Conservation (phyloP, 2,113 vertebrate genomes). For the Sebastes fasciatus region DNA sequence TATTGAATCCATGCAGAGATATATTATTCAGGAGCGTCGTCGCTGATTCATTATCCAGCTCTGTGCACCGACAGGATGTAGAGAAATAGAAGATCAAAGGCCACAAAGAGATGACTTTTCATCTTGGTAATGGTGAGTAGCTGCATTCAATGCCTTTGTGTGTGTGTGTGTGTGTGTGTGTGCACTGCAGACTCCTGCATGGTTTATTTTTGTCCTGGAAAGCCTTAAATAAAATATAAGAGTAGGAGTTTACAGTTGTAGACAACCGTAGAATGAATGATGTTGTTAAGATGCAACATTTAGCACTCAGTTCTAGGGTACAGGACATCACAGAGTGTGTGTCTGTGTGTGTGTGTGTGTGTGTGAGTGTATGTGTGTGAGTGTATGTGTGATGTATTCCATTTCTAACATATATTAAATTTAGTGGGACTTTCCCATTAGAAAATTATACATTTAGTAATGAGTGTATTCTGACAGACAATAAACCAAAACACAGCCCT, state of each 20-base stretch:
- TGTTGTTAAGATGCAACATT: conserved; percentile 39
- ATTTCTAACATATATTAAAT: not conserved
- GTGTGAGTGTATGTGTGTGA: not conserved
- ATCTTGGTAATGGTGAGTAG: conserved; percentile 37
- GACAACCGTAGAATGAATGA: conserved; percentile 26
- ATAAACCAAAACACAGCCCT: not conserved
- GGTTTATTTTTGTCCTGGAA: conserved; percentile 39
- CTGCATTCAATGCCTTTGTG: not conserved
- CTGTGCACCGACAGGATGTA: conserved; percentile 35
- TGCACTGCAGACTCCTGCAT: not conserved
- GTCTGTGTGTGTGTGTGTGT: not conserved
- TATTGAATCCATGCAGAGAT: conserved; percentile 16
- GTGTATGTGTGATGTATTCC: not conserved
- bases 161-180: conserved; percentile 8
- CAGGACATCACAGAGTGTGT: not conserved
- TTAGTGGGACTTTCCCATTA: not conserved
- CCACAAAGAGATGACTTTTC: conserved; percentile 43
- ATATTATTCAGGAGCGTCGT: conserved; percentile 16
- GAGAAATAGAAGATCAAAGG: conserved; percentile 47
- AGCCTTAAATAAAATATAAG: conserved; percentile 62
- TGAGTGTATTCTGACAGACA: not conserved
- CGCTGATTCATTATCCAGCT: conserved; percentile 44
- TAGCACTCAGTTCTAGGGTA: not conserved
- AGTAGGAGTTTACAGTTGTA: conserved; percentile 18
- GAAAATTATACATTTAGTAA: conserved; percentile 1